Evolutionary conservation across 2,888 invertebrate species (phyloP), one percentile per base, ranked within the genome.

Genomic region (Lepidonotus clava): DNA sequence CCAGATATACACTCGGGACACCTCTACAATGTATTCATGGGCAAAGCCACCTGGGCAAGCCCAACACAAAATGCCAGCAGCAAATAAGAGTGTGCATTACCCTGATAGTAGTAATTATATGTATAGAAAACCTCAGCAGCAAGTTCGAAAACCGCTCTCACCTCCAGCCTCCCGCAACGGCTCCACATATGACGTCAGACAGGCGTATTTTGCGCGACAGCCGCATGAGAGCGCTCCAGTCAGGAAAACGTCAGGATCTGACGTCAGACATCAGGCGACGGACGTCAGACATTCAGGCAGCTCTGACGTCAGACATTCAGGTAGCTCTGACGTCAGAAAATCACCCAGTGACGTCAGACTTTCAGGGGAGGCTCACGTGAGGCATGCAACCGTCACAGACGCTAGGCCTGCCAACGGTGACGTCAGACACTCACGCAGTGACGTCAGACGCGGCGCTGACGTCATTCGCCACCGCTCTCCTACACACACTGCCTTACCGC

Each of bases 91-190:
- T 11, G 34, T 66, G 34, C 71, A 34, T 18, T 38, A 71, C 38
- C 34, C 71, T 71, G 38, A 71, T 36, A 71, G 38, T 36, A 38
- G 36, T 21, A 71, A 71, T n/a, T 71, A 71, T 38, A 21, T 71
- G 38, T 71, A 71, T 38, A 71, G 71, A n/a, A 71, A 38, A 71
- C 71, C 71, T 36, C 71, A 71, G 66, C n/a, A 24, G 66, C 46
- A n/a, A n/a, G n/a, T 18, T 46, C 66, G 32, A 38, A 71, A 71
- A 38, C 71, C 71, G 18, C 14, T 71, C 11, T 71, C 71, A 0
- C 71, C 71, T 18, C 34, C 71, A 34, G 36, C 14, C 14, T 71
- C 71, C 6, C 71, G 71, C 1, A 71, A 71, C n/a, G 71, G 71
- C 6, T 71, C 71, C 4, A 8, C 71, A 14, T 71, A 36, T 18